Evolutionary conservation across 2,888 invertebrate species (phyloP).

Genomic region (Nemapogon koenigi): DNA sequence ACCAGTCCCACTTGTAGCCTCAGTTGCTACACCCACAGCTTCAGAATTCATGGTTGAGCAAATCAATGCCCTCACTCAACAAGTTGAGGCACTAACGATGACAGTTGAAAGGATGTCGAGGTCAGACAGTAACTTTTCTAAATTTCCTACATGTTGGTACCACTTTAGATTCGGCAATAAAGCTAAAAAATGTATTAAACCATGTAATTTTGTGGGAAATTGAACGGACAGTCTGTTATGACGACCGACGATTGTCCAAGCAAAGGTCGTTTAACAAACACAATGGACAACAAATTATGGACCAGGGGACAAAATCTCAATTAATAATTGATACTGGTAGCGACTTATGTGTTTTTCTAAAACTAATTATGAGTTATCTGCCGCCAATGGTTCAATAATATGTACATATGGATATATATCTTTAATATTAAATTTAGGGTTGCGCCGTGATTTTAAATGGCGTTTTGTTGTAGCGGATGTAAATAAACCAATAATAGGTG

Average conservation of each 20-base stretch:
- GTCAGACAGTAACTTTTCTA: background rate
- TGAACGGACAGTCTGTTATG: too few relatives aligned
- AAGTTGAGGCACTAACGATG: too few relatives aligned
- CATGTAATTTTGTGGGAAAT: too few relatives aligned
- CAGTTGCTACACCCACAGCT: too few relatives aligned
- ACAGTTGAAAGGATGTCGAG: too few relatives aligned
- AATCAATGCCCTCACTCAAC: too few relatives aligned
- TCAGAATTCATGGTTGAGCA: too few relatives aligned
- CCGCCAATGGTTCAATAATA: conserved; percentile 26
- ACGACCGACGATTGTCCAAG: too few relatives aligned
- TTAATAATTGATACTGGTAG: conserved; percentile 11
- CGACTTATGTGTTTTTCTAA: conserved; percentile 21
- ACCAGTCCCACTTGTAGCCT: background rate
- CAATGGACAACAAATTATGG: conserved; percentile 10
- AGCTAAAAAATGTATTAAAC: too few relatives aligned
- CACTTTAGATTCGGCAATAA: background rate
- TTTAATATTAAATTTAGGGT: too few relatives aligned
- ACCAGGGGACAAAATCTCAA: conserved; percentile 6
- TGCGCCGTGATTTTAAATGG: conserved; percentile 24
- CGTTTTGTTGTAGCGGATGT: conserved; percentile 26
- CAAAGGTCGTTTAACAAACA: conserved; percentile 12
- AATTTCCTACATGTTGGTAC: conserved; percentile 1
- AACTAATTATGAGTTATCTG: conserved; percentile 21
- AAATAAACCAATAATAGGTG: conserved; percentile 26
- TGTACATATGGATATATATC: conserved; percentile 16